Percentiles rank a stretch among this genome's conserved stretches.
These are phyloP conservation scores for Melieria crassipennis DNA, from an alignment of 2,888 invertebrate species.

Conservation along the genomic window DNA sequence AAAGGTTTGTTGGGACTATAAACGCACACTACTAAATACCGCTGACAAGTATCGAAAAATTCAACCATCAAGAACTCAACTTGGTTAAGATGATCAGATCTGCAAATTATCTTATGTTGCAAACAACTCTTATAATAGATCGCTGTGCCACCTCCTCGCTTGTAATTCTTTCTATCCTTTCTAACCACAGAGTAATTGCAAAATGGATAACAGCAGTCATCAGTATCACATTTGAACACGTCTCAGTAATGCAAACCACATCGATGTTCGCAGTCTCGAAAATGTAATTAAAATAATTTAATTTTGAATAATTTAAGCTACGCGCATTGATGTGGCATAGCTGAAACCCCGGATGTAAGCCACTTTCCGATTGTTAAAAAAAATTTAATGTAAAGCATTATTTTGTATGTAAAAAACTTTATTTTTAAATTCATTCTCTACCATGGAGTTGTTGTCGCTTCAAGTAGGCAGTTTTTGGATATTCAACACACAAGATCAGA, in stretches of 20 bases:
- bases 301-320: not conserved
- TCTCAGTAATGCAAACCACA: not conserved
- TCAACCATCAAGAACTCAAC: too few relatives aligned
- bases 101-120: too few relatives aligned
- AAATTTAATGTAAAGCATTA: too few relatives aligned
- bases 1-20: too few relatives aligned
- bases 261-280: not conserved
- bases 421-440: not conserved
- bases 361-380: not conserved
- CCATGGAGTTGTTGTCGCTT: not conserved
- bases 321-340: not conserved
- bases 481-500: not conserved
- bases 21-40: too few relatives aligned
- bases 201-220: not conserved
- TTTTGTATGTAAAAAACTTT: too few relatives aligned
- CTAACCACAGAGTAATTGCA: not conserved
- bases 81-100: too few relatives aligned
- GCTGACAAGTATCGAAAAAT: too few relatives aligned
- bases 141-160: not conserved
- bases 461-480: not conserved
- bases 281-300: not conserved
- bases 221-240: not conserved
- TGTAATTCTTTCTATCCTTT: not conserved
- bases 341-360: constrained; percentile 4
- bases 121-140: too few relatives aligned